phyloP scores from a whole-genome alignment of 2,888 invertebrate species.

The Platypus cylindrus region DNA sequence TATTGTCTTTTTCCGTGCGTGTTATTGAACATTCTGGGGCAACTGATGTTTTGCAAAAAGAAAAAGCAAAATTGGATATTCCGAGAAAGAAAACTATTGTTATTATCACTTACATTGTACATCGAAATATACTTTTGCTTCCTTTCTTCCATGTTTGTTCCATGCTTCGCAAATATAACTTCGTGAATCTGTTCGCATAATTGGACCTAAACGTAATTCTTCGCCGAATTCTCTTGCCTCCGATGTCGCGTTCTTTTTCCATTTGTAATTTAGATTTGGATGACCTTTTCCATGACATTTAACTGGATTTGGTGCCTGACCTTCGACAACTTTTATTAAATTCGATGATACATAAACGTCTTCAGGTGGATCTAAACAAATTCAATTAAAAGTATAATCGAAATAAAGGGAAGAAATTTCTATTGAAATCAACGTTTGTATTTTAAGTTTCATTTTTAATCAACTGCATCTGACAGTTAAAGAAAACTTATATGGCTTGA shows the following conservation, averaged over 20 bases:
- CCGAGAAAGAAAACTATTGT: background rate
- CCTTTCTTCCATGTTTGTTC: conserved; percentile 67
- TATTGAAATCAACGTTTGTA: too few relatives aligned
- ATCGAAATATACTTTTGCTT: conserved; percentile 56
- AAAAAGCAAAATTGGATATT: background rate
- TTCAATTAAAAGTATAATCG: too few relatives aligned
- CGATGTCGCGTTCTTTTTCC: conserved; percentile 51
- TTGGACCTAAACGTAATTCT: conserved; percentile 49
- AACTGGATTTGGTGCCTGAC: conserved; percentile 43
- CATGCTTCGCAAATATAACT: conserved; percentile 66
- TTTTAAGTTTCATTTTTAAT: too few relatives aligned
- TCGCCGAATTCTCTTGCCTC: conserved; percentile 39
- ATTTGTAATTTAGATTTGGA: conserved; percentile 58
- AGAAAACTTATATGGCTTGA: too few relatives aligned
- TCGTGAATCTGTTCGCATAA: conserved; percentile 59
- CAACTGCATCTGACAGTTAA: too few relatives aligned
- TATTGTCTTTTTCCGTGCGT: conserved; percentile 54
- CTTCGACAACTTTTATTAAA: conserved; percentile 41
- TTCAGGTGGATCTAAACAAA: conserved; percentile 65
- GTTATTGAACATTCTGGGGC: conserved; percentile 75
- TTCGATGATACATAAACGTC: conserved; percentile 59
- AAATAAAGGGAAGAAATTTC: too few relatives aligned
- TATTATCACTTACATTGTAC: conserved; percentile 60
- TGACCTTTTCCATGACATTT: conserved; percentile 51
- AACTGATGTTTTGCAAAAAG: conserved; percentile 39